Percentiles rank a stretch among this genome's conserved stretches.
These are phyloP conservation scores for Ceratitis capitata DNA, from an alignment of 1,140 invertebrate genomes.

Conservation along the genomic window DNA sequence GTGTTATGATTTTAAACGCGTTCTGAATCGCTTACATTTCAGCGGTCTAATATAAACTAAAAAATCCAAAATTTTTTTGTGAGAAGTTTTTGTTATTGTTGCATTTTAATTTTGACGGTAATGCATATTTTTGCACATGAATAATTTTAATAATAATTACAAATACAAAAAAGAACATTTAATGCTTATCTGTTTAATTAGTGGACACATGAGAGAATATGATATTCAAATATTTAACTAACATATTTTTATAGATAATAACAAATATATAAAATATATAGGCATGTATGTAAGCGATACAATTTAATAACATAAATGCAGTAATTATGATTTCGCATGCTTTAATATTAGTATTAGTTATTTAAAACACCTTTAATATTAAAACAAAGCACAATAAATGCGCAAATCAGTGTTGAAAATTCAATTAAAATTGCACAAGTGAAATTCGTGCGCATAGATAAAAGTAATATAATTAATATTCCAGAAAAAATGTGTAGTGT, in stretches of 20 bases:
- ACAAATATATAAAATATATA: background rate
- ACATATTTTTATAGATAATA: background rate
- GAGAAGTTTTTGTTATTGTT: background rate
- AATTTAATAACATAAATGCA: too few relatives aligned
- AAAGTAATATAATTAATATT: too few relatives aligned
- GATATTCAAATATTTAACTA: background rate
- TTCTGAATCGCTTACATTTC: background rate
- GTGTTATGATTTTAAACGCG: background rate
- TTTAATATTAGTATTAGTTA: too few relatives aligned
- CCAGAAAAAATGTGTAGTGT: too few relatives aligned
- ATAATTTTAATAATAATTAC: background rate
- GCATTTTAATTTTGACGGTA: background rate
- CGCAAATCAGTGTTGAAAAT: too few relatives aligned
- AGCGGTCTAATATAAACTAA: too few relatives aligned
- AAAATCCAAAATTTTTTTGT: background rate
- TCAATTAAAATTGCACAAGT: too few relatives aligned
- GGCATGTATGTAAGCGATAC: too few relatives aligned
- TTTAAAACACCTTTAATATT: too few relatives aligned
- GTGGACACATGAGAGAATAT: background rate
- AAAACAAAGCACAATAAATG: too few relatives aligned
- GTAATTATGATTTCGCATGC: too few relatives aligned
- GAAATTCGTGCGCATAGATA: too few relatives aligned
- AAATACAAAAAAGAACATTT: background rate
- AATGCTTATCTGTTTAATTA: background rate
- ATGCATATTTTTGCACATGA: slow-evolving; percentile 16